phyloP scores from a whole-genome alignment of 2,797 vertebrate genomes.

The Anas bernieri region DNA sequence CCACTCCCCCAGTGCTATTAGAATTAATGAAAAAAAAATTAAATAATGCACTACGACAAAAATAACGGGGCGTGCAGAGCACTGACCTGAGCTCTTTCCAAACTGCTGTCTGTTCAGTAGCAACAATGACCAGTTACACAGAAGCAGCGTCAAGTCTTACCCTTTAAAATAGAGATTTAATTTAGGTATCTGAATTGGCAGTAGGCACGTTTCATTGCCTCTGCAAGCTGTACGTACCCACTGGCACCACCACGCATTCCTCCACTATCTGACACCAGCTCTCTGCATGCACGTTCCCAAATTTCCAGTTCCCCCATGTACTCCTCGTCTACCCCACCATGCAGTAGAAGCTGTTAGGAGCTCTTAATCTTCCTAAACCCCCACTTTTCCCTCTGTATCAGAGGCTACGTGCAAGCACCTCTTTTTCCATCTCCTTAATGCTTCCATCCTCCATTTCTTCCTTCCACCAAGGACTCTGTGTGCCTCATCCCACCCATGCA shows the following conservation, averaged over 20 bases:
- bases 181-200: not conserved
- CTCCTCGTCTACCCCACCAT: too few relatives aligned
- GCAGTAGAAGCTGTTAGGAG: too few relatives aligned
- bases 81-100: not conserved
- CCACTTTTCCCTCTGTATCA: not conserved
- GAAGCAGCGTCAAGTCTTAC: not conserved
- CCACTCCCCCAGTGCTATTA: not conserved
- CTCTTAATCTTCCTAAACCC: too few relatives aligned
- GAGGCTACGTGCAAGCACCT: not conserved
- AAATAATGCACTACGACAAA: not conserved
- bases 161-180: not conserved
- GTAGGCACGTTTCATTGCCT: not conserved
- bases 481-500: not conserved
- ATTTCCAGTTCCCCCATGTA: too few relatives aligned
- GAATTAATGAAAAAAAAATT: not conserved
- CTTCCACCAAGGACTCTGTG: not conserved
- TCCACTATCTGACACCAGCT: not conserved
- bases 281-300: too few relatives aligned
- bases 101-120: not conserved
- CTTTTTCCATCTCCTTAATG: not conserved
- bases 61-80: accelerated
- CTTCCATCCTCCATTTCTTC: not conserved
- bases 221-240: not conserved
- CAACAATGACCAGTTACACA: not conserved
- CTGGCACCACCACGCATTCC: not conserved